These are phyloP conservation scores for Motacilla alba DNA, from an alignment of 2,113 vertebrate genomes.

Conservation along the genomic window DNA sequence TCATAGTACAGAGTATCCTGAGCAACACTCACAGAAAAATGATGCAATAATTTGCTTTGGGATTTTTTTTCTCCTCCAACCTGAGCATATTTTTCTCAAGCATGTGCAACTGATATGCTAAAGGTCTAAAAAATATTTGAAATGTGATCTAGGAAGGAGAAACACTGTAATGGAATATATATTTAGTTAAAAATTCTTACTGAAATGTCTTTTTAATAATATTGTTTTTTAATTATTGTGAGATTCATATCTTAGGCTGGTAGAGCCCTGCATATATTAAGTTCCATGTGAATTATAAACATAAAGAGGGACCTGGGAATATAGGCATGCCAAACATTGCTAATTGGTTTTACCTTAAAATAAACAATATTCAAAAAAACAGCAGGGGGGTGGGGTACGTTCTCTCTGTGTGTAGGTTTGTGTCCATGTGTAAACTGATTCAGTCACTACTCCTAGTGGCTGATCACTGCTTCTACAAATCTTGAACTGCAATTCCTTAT, in stretches of 20 bases:
- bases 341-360: background rate
- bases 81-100: background rate
- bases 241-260: background rate
- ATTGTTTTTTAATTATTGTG: background rate
- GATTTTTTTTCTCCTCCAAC: background rate
- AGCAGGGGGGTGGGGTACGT: accelerated
- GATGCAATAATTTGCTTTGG: background rate
- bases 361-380: background rate
- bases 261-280: background rate
- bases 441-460: background rate
- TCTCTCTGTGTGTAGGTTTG: background rate
- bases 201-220: background rate
- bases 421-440: background rate
- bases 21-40: background rate
- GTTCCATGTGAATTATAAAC: background rate
- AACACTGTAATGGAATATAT: background rate
- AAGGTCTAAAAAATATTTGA: background rate
- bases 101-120: background rate
- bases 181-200: background rate
- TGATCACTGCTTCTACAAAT: background rate
- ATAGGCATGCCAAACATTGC: background rate
- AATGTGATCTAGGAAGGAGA: background rate
- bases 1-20: background rate
- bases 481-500: background rate
- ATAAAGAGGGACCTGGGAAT: background rate